Percentiles rank a stretch among this genome's conserved stretches.
These are phyloP conservation scores for Garrulus glandarius DNA, from an alignment of 2,797 vertebrate genomes.

Conservation along the genomic window DNA sequence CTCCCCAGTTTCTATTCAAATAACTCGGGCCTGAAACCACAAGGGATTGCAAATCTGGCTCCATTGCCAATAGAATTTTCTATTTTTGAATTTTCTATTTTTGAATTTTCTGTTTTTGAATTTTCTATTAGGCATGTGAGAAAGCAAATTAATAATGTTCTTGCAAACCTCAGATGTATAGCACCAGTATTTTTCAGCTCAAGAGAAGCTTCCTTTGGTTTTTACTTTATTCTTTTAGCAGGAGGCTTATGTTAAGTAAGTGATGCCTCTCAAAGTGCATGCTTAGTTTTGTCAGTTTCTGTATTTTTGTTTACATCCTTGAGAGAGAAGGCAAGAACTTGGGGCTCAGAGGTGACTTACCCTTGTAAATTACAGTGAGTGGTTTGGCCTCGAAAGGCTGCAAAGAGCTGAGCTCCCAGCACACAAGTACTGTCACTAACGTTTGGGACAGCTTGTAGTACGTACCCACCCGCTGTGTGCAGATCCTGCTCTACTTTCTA, in stretches of 20 bases:
- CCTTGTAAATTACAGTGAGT: background rate
- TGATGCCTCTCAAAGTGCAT: background rate
- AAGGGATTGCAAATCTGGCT: background rate
- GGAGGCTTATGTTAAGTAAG: background rate
- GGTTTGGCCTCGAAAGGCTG: background rate
- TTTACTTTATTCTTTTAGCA: background rate
- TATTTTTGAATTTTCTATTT: background rate
- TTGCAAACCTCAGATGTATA: background rate
- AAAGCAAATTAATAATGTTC: background rate
- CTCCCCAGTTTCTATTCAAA: background rate
- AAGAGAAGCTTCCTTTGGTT: background rate
- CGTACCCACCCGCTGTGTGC: fast-evolving
- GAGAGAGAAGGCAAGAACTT: background rate
- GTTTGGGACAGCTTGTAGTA: background rate
- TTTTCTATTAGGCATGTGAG: background rate
- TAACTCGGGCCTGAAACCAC: background rate
- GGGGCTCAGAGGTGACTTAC: background rate
- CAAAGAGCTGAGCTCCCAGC: background rate
- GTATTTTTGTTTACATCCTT: background rate
- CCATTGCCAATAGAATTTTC: background rate
- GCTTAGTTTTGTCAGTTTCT: background rate
- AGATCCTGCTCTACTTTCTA: background rate
- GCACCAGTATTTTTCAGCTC: background rate
- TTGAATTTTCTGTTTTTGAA: background rate
- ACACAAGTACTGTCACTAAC: fast-evolving